Conservation (phyloP, 2,888 invertebrate genomes). For the Dendrolimus houi region DNA sequence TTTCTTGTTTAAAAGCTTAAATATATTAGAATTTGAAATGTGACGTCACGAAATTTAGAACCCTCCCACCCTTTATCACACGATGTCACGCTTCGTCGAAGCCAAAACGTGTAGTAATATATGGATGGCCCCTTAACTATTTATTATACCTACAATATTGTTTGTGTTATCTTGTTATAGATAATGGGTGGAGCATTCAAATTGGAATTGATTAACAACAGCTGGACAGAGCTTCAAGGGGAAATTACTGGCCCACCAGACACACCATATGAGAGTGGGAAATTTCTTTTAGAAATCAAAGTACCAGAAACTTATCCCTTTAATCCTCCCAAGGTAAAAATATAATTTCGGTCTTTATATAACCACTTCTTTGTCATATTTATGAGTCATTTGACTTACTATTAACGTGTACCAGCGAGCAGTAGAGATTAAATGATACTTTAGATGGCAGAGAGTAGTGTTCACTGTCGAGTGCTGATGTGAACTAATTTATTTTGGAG, state of each 20-base stretch:
- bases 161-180: constrained; percentile 53
- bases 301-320: constrained; percentile 99
- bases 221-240: constrained; percentile 93
- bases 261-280: constrained; percentile 98
- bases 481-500: too few relatives aligned
- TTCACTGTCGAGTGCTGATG: too few relatives aligned
- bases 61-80: too few relatives aligned
- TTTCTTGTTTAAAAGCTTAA: not conserved
- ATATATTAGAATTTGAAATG: too few relatives aligned
- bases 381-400: too few relatives aligned
- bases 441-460: too few relatives aligned
- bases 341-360: not conserved
- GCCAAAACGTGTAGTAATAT: not conserved
- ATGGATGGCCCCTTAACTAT: not conserved
- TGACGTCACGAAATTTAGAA: too few relatives aligned
- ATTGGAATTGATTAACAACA: constrained; percentile 93
- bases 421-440: too few relatives aligned
- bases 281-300: constrained; percentile 95
- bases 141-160: not conserved
- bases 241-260: constrained; percentile 99
- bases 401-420: too few relatives aligned
- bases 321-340: constrained; percentile 96
- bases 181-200: constrained; percentile 91
- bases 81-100: too few relatives aligned
- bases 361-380: too few relatives aligned